Evolutionary conservation across 2,888 invertebrate species (phyloP).

Genomic region (Melanostoma mellinum): DNA sequence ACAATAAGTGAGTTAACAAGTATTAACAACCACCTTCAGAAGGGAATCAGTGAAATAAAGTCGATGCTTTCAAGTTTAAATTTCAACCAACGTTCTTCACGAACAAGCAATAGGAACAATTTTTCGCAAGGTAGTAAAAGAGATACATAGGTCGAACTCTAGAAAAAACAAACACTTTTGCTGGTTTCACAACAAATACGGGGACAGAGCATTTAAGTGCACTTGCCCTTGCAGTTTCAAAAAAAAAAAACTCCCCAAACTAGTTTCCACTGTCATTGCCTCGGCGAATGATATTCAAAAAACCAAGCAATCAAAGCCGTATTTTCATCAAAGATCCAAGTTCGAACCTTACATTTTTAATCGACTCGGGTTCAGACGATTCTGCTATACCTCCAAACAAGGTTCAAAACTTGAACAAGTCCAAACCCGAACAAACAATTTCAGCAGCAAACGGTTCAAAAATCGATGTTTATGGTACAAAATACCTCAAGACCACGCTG

Average conservation of each 20-base stretch:
- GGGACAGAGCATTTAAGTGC: not conserved
- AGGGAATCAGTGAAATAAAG: slow-evolving; percentile 6
- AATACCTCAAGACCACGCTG: too few relatives aligned
- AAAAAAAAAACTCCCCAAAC: slow-evolving; percentile 4
- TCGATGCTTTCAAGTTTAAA: slow-evolving; percentile 1
- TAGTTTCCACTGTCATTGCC: slow-evolving; percentile 10
- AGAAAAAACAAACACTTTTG: slow-evolving; percentile 4
- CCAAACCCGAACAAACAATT: slow-evolving; percentile 23
- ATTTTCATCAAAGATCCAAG: not conserved
- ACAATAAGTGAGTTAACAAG: not conserved
- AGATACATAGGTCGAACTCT: not conserved
- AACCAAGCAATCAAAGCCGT: not conserved
- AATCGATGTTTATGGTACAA: too few relatives aligned
- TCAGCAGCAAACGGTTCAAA: too few relatives aligned
- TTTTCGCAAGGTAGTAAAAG: too few relatives aligned
- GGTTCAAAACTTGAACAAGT: not conserved
- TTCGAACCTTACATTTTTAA: not conserved
- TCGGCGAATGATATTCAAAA: slow-evolving; percentile 6
- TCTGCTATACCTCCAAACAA: not conserved
- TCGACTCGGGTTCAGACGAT: not conserved
- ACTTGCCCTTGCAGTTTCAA: not conserved
- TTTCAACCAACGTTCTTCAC: not conserved
- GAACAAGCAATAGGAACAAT: not conserved
- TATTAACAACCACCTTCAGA: not conserved
- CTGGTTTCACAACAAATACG: slow-evolving; percentile 8